Evolutionary conservation across 2,888 invertebrate genomes (phyloP).

Genomic region (Trisateles emortualis): DNA sequence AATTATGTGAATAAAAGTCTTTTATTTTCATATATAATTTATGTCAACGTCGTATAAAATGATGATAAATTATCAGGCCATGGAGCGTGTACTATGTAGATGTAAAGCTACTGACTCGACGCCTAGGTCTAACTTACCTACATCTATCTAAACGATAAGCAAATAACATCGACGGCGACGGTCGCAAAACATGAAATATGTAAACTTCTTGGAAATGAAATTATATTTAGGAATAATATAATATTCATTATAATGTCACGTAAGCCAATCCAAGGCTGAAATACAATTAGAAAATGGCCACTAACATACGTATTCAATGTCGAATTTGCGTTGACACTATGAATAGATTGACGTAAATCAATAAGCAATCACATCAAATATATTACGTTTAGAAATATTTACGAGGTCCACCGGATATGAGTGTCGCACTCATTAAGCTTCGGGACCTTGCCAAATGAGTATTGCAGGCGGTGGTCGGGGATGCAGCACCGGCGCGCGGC

Average conservation of each 20-base stretch:
- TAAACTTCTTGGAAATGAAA: conserved; percentile 1
- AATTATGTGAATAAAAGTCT: conserved; percentile 31
- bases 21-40: conserved; percentile 24
- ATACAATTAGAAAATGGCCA: conserved; percentile 17
- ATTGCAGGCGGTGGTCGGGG: conserved; percentile 45
- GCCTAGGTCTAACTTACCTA: not conserved
- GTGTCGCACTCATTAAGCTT: conserved; percentile 41
- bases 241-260: conserved; percentile 8
- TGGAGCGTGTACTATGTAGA: not conserved
- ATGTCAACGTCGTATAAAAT: not conserved
- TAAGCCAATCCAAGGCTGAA: conserved; percentile 11
- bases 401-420: conserved; percentile 53
- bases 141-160: conserved; percentile 6
- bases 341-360: conserved; percentile 31
- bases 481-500: conserved; percentile 42
- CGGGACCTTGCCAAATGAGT: conserved; percentile 53
- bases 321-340: conserved; percentile 9
- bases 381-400: conserved; percentile 22
- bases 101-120: not conserved
- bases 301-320: conserved; percentile 10
- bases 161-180: not conserved
- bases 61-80: not conserved
- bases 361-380: conserved; percentile 32
- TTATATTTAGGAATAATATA: conserved; percentile 2
- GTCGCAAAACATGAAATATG: not conserved